Percentiles rank a stretch among this genome's conserved stretches.
These are phyloP conservation scores for Epinotia nisella DNA, from an alignment of 2,888 invertebrate species.

Conservation along the genomic window DNA sequence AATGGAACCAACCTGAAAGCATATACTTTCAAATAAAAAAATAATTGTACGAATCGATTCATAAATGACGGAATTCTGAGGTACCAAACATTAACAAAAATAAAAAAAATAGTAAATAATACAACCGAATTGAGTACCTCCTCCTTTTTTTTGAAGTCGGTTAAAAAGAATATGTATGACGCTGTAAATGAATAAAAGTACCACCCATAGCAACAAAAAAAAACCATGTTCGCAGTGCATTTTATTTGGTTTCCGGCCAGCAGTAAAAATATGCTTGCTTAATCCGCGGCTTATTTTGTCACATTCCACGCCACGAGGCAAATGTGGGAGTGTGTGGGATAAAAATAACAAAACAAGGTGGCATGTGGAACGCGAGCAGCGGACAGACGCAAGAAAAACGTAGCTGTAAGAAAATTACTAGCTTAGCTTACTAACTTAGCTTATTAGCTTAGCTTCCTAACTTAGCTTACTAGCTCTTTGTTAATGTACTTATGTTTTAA, in stretches of 20 bases:
- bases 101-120: too few relatives aligned
- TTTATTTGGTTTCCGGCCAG: slow-evolving; percentile 17
- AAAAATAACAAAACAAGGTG: slow-evolving; percentile 54
- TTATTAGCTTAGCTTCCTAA: not conserved
- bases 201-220: not conserved
- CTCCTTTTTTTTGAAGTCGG: too few relatives aligned
- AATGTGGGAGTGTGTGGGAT: slow-evolving; percentile 49
- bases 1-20: too few relatives aligned
- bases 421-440: not conserved
- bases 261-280: slow-evolving; percentile 29
- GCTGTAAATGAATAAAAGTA: not conserved
- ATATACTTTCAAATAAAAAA: too few relatives aligned
- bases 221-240: slow-evolving; percentile 13
- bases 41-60: too few relatives aligned
- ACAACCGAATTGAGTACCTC: too few relatives aligned
- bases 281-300: slow-evolving; percentile 35
- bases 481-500: not conserved
- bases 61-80: too few relatives aligned
- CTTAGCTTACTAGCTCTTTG: not conserved
- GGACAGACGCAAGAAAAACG: slow-evolving; percentile 64
- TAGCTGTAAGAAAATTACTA: slow-evolving; percentile 62
- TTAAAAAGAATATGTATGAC: not conserved
- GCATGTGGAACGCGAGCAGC: slow-evolving; percentile 54
- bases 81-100: too few relatives aligned
- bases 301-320: slow-evolving; percentile 21